Base-by-base conservation (phyloP, 2,888 invertebrate genomes). In the Plutella xylostella region DNA sequence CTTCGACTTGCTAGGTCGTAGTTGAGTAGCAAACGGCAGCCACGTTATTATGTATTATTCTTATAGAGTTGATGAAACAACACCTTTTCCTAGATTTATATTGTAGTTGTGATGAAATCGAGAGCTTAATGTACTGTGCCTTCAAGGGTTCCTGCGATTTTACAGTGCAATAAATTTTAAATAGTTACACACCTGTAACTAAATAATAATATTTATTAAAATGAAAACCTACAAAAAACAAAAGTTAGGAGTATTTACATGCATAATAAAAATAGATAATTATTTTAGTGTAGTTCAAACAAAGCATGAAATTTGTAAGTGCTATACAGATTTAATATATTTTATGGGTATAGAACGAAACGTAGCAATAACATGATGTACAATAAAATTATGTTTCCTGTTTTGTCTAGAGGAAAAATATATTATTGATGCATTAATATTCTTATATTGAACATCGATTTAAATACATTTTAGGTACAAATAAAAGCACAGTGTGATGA, bases 41-140 rank as follows among this genome's bases (percentile, higher is more conserved):
- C 28, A 6, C 28, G 28, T 28, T 4, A 28, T 28, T 28, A 12
- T 4, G n/a, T 12, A 28, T 28, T 3, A 4, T 28, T 3, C n/a
- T 28, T 28, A 12, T 9, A 5, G 28, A 28, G 28, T 12, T 28
- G 6, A 28, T 12, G 28, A n/a, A n/a, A n/a, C n/a, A n/a, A n/a
- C n/a, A n/a, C n/a, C n/a, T n/a, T n/a, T n/a, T 30, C 48, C 1
- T 37, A 43, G 18, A 35, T 33, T 14, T 35, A 25, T 18, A 11
- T 38, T 39, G 44, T 38, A 42, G 18, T 38, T 44, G n/a, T 37
- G 15, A 18, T 33, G 31, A 39, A 56, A 62, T 49, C 54, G 61
- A 68, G 69, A 68, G 71, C 72, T 77, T 78, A 18, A 31, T 63
- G 60, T 51, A 55, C 68, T 55, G 78, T 79, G 78, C 77, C 79